phyloP scores from a whole-genome alignment of 2,797 vertebrate species.

The Poeciliopsis presidionis region DNA sequence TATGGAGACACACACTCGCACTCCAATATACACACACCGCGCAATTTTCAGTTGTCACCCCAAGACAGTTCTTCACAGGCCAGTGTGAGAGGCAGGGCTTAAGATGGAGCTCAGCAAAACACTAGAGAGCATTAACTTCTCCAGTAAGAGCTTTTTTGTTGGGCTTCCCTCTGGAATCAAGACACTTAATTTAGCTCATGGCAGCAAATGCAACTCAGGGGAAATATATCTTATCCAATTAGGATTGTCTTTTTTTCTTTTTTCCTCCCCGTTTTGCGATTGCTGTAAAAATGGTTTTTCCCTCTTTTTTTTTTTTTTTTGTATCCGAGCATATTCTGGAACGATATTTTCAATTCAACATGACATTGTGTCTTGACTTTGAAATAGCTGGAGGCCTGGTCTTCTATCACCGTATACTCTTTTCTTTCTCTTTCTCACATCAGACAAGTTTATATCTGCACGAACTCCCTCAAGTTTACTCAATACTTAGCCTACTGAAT shows the following conservation, averaged over 20 bases:
- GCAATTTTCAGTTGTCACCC: conserved; percentile 57
- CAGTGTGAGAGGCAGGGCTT: conserved; percentile 65
- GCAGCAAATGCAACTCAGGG: conserved; percentile 55
- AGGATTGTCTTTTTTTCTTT: conserved; percentile 40
- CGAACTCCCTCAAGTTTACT: conserved; percentile 43
- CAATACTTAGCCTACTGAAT: conserved; percentile 3
- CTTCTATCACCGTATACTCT: conserved; percentile 3
- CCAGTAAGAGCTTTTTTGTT: conserved; percentile 60
- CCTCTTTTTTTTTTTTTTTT: conserved; percentile 26
- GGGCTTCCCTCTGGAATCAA: conserved; percentile 61
- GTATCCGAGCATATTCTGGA: conserved; percentile 17
- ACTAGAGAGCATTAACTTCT: conserved; percentile 71
- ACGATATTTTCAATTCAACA: conserved; percentile 20
- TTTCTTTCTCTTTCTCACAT: conserved; percentile 9
- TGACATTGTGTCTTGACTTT: conserved; percentile 29
- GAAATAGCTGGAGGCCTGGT: conserved; percentile 39
- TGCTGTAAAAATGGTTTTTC: conserved; percentile 48
- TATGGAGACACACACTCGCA: conserved; percentile 27
- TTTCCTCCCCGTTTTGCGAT: conserved; percentile 45
- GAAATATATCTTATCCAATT: conserved; percentile 63
- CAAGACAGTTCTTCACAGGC: conserved; percentile 56
- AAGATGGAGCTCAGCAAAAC: conserved; percentile 71
- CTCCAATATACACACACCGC: conserved; percentile 13
- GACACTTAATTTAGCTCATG: conserved; percentile 73
- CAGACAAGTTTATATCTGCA: conserved; percentile 6